Percentiles rank a stretch among this genome's conserved stretches.
phyloP scores from a whole-genome alignment of 2,797 vertebrate genomes.

The Labeo calbasu region DNA sequence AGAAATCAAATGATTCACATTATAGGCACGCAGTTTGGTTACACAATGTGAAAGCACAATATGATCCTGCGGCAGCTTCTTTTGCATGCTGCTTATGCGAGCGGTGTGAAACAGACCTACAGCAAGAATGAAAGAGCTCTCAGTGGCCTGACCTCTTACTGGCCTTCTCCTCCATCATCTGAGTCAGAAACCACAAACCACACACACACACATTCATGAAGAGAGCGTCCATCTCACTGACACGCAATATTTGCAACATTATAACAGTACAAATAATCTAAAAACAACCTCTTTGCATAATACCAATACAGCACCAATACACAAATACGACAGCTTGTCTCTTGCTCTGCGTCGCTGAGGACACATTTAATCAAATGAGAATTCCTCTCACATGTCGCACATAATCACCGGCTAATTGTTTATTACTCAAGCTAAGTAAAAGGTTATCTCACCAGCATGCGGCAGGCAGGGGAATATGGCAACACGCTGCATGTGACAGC shows the following conservation, averaged over 20 bases:
- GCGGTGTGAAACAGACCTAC: conserved; percentile 4
- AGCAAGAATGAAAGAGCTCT: conserved; percentile 20
- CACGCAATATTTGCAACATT: not conserved
- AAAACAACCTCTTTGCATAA: not conserved
- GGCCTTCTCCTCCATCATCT: conserved; percentile 19
- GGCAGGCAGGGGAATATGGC: conserved; percentile 36
- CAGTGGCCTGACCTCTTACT: conserved; percentile 14
- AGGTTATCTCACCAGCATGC: conserved; percentile 43
- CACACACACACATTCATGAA: not conserved
- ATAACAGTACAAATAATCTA: not conserved
- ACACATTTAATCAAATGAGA: conserved; percentile 42
- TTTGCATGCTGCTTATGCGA: not conserved
- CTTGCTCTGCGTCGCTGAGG: not conserved
- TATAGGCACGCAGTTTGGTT: not conserved
- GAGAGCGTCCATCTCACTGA: not conserved
- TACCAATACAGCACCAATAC: not conserved
- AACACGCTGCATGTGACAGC: conserved; percentile 37
- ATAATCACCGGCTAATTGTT: conserved; percentile 58
- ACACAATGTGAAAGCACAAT: not conserved
- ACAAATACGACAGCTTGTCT: not conserved
- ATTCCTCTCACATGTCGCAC: conserved; percentile 49
- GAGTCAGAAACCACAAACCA: conserved; percentile 16
- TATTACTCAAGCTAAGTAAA: conserved; percentile 51
- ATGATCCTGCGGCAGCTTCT: not conserved
- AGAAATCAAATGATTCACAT: not conserved